These are phyloP conservation scores for Agrochola circellaris DNA, from an alignment of 2,888 invertebrate genomes.

Conservation along the genomic window DNA sequence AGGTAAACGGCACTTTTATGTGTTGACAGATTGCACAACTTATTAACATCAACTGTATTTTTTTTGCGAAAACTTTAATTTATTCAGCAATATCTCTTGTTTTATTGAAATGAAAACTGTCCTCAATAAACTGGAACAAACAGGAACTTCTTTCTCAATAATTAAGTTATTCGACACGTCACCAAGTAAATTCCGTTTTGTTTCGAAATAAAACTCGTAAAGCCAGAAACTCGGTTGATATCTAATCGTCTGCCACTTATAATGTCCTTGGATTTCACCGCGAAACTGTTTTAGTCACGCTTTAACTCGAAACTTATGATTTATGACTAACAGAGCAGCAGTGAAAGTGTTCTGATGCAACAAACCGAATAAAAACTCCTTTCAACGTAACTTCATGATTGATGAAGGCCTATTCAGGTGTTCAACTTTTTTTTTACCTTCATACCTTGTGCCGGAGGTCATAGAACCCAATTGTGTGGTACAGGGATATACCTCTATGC, in stretches of 20 bases:
- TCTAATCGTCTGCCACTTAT: slow-evolving; percentile 61
- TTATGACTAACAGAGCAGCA: slow-evolving; percentile 77
- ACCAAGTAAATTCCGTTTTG: slow-evolving; percentile 20
- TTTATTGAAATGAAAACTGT: not conserved
- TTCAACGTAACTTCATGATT: slow-evolving; percentile 80
- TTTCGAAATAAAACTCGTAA: slow-evolving; percentile 55
- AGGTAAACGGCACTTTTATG: slow-evolving; percentile 6
- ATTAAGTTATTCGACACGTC: slow-evolving; percentile 40
- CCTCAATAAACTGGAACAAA: not conserved
- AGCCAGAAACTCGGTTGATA: slow-evolving; percentile 43
- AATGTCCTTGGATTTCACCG: slow-evolving; percentile 74
- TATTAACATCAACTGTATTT: not conserved
- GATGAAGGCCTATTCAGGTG: slow-evolving; percentile 82
- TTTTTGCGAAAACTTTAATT: not conserved
- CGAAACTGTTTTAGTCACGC: slow-evolving; percentile 72
- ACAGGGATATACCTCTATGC: slow-evolving; percentile 17
- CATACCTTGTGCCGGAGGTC: slow-evolving; percentile 72
- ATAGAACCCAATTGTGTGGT: slow-evolving; percentile 68
- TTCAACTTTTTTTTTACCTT: slow-evolving; percentile 74
- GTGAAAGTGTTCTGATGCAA: slow-evolving; percentile 83
- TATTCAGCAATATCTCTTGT: not conserved
- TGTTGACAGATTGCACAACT: not conserved
- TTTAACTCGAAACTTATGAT: slow-evolving; percentile 75
- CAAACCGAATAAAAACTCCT: slow-evolving; percentile 74
- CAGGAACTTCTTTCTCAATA: slow-evolving; percentile 44